Base-by-base conservation (phyloP, 1,140 invertebrate genomes). In the Drosophila asahinai region DNA sequence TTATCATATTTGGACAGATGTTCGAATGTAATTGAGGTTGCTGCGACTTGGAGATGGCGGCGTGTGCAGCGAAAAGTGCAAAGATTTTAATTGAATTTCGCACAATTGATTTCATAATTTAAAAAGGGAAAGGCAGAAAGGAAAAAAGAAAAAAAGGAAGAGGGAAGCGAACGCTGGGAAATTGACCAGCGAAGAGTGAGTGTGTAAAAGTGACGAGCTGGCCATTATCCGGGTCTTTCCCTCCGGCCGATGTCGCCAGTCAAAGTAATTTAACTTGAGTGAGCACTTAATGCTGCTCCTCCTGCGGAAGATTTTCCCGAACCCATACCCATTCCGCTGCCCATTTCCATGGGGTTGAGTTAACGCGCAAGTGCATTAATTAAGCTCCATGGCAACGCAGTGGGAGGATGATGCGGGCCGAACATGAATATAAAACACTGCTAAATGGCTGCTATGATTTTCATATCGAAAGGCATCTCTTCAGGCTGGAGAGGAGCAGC, bases 231-330 rank as follows among this genome's bases (percentile, higher is more conserved):
- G 80, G 49, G 45, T n/a, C 30, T 42, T 30, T 52, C 61, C 61
- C 48, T 19, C 30, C 30, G 9, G 33, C 33, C 30, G 43, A 58
- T 42, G 66, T 59, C 62, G 63, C 51, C 70, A 77, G 77, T 76
- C 73, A 89, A 83, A 87, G 84, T 84, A 83, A 87, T 84, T 89
- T 87, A 83, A 84, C 83, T 87, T 83, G 68, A 87, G 86, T 89
- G 84, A 73, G 70, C 77, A 68, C 81, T 87, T 83, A 87, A 89
- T 81, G 77, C 75, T 71, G 70, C 33, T 55, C 76, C 55, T 42
- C 60, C 48, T 52, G 43, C n/a, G 63, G 57, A 63, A 36, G 38
- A 30, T 30, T 38, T 49, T 27, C 67, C 67, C 9, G 51, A 43
- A 45, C 65, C 33, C 52, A 33, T 30, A 36, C 67, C 15, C 8